Evolutionary conservation across 2,888 invertebrate genomes (phyloP).

Genomic region (Dione vanillae): DNA sequence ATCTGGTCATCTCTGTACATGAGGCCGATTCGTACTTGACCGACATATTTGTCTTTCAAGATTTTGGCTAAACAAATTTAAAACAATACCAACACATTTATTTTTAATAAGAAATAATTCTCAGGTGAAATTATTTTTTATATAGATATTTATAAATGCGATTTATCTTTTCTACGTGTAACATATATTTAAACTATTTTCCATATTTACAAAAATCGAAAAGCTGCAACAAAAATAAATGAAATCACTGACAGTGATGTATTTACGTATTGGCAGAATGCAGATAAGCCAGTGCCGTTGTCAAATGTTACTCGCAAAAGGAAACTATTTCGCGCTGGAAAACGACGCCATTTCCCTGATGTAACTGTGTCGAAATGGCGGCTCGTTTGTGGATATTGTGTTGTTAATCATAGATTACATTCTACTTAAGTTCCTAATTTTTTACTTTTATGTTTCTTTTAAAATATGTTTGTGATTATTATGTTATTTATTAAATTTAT

Average conservation of each 20-base stretch:
- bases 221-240: constrained; percentile 10
- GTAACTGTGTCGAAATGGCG: constrained; percentile 51
- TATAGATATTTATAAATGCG: no score
- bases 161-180: background rate
- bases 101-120: no score
- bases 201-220: constrained; percentile 1
- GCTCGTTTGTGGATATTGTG: constrained; percentile 13
- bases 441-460: background rate
- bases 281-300: constrained; percentile 30
- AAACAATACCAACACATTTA: no score
- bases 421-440: background rate
- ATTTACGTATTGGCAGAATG: constrained; percentile 27
- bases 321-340: constrained; percentile 57
- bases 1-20: no score
- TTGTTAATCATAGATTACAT: constrained; percentile 23
- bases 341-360: constrained; percentile 57
- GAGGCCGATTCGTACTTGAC: no score
- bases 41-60: no score
- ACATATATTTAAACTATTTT: background rate
- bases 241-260: constrained; percentile 19
- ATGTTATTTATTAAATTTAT: no score
- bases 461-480: no score
- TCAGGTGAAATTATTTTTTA: no score
- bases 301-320: constrained; percentile 44
- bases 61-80: no score